Percentiles rank a stretch among this genome's conserved stretches.
Conservation (phyloP, 1,140 invertebrate species). For the Meloidogyne chitwoodi region DNA sequence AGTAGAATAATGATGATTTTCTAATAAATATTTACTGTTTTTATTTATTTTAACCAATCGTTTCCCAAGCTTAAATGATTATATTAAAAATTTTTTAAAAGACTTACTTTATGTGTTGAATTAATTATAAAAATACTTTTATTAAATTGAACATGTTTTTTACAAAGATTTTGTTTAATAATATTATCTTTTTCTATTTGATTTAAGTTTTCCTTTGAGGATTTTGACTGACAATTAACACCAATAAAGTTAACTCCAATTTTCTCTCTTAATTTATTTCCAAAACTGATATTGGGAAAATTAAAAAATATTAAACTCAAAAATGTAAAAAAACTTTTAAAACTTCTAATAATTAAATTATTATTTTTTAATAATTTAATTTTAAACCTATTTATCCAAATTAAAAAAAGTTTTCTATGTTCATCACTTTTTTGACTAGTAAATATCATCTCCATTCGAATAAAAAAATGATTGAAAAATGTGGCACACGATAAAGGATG, state of each 20-base stretch:
- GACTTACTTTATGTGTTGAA: neutral
- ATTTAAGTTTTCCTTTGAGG: neutral
- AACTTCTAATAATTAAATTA: no score
- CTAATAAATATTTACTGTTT: neutral
- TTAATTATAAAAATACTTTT: neutral
- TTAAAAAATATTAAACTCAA: no score
- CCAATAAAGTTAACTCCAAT: neutral
- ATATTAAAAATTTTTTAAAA: neutral
- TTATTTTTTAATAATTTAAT: neutral
- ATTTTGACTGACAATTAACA: neutral
- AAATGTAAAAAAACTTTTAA: no score
- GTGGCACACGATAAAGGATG: neutral
- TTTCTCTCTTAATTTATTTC: neutral
- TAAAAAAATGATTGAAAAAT: neutral
- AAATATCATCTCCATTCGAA: neutral
- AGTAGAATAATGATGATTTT: neutral
- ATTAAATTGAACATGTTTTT: neutral
- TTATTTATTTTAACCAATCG: neutral
- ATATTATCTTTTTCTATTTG: no score
- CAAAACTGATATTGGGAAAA: neutral
- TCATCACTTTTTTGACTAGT: neutral
- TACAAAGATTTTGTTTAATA: no score
- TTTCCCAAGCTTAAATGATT: neutral
- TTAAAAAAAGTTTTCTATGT: neutral
- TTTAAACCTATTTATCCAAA: neutral